phyloP scores from a whole-genome alignment of 1,140 invertebrate species.

The Amphibalanus amphitrite region DNA sequence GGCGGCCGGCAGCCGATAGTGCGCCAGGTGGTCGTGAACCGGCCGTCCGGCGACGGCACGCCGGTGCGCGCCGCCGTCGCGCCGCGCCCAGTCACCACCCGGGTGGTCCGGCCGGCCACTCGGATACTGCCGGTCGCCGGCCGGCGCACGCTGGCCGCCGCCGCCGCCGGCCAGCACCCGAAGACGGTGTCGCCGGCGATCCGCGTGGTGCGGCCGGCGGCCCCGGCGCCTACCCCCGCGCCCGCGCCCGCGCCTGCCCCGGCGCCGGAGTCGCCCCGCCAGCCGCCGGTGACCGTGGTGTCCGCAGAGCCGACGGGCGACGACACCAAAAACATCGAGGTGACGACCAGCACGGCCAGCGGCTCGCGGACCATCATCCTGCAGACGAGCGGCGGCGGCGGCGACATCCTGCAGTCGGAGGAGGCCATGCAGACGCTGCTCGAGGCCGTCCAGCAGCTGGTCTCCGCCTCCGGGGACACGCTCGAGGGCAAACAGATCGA shows the following conservation, averaged over 20 bases:
- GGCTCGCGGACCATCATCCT: slow-evolving; percentile 1
- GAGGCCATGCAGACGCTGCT: slow-evolving; percentile 4
- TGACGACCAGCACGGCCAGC: slow-evolving; percentile 3
- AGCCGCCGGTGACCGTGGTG: too few species aligned
- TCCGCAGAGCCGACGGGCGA: neutral
- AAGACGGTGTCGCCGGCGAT: neutral
- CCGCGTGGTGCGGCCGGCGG: neutral
- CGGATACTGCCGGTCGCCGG: neutral
- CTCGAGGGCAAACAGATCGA: slow-evolving; percentile 2
- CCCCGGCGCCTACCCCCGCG: too few species aligned
- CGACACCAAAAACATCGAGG: neutral
- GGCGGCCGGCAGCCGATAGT: neutral
- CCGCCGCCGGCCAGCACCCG: neutral
- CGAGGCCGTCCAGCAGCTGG: slow-evolving; percentile 1
- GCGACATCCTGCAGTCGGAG: slow-evolving; percentile 6
- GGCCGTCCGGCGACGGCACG: too few species aligned
- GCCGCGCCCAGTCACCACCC: neutral
- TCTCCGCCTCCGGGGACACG: neutral
- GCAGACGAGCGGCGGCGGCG: slow-evolving; percentile 10
- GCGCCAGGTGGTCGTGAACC: neutral
- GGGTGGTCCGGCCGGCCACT: neutral
- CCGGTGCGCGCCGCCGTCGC: neutral
- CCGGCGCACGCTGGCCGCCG: neutral
- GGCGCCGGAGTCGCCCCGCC: too few species aligned
- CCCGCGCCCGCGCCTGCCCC: too few species aligned